Percentiles rank a stretch among this genome's conserved stretches.
phyloP scores from a whole-genome alignment of 1,140 invertebrate species.

The Dufourea novaeangliae region DNA sequence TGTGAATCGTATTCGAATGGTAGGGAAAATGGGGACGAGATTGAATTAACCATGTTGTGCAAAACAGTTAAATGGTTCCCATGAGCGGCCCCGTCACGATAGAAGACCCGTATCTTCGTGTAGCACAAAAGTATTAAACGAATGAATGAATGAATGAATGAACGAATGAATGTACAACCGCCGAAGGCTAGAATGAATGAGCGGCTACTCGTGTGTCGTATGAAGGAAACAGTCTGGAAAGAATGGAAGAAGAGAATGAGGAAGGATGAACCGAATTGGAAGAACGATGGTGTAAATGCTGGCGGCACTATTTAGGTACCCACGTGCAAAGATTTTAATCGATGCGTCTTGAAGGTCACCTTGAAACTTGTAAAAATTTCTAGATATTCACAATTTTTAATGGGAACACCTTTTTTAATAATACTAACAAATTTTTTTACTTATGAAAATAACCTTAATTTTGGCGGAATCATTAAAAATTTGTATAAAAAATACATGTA shows the following conservation, averaged over 20 bases:
- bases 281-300: not conserved
- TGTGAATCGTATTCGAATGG: not conserved
- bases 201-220: slow-evolving; percentile 53
- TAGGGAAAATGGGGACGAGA: slow-evolving; percentile 37
- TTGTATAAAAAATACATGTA: too few relatives aligned
- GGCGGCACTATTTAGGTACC: not conserved
- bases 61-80: slow-evolving; percentile 79
- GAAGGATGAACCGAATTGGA: slow-evolving; percentile 6
- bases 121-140: slow-evolving; percentile 79
- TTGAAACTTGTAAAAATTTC: too few relatives aligned
- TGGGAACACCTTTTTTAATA: too few relatives aligned
- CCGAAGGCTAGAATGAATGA: slow-evolving; percentile 74
- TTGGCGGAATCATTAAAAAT: too few relatives aligned
- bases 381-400: too few relatives aligned
- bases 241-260: slow-evolving; percentile 35
- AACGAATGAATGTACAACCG: slow-evolving; percentile 11
- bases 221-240: slow-evolving; percentile 27
- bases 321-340: not conserved
- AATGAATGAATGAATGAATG: slow-evolving; percentile 73
- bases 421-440: too few relatives aligned
- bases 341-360: too few relatives aligned
- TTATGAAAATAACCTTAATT: too few relatives aligned
- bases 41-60: slow-evolving; percentile 76
- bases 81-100: slow-evolving; percentile 57
- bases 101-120: slow-evolving; percentile 76